phyloP scores from a whole-genome alignment of 2,113 vertebrate genomes.

The Apus apus region DNA sequence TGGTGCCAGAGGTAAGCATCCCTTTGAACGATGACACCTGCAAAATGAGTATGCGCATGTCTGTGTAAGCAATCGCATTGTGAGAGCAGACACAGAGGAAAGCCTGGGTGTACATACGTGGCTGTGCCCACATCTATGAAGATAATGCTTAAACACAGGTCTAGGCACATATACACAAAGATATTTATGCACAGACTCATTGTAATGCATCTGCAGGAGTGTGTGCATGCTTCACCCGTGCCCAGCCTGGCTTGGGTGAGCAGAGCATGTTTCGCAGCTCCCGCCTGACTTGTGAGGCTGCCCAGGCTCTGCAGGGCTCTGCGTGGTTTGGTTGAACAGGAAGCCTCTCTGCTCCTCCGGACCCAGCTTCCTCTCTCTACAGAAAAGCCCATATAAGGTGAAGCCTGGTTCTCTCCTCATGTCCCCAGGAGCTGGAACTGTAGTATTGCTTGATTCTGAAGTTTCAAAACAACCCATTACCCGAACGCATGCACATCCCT shows the following conservation, averaged over 20 bases:
- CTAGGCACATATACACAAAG: neutral
- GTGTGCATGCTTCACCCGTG: neutral
- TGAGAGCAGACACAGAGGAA: neutral
- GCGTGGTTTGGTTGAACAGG: conserved; percentile 62
- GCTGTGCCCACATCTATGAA: neutral
- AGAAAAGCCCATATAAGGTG: conserved; percentile 77
- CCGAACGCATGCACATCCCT: neutral
- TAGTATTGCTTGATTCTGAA: neutral
- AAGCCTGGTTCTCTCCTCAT: conserved; percentile 10
- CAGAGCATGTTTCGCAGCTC: neutral
- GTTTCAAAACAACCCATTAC: conserved; percentile 31
- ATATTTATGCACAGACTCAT: neutral
- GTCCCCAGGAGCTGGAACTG: conserved; percentile 18
- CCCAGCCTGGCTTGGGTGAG: neutral
- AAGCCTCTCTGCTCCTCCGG: conserved; percentile 44
- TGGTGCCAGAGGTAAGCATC: neutral
- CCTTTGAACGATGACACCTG: neutral
- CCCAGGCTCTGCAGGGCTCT: neutral
- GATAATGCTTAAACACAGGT: neutral
- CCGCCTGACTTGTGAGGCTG: neutral
- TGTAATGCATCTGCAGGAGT: neutral
- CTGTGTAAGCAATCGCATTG: neutral
- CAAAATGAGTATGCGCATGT: fast-evolving
- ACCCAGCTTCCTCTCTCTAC: conserved; percentile 68
- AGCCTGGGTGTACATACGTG: fast-evolving